Percentiles rank a stretch among this genome's conserved stretches.
Evolutionary conservation across 2,797 vertebrate genomes (phyloP).

Genomic region (Phaenicophaeus curvirostris): DNA sequence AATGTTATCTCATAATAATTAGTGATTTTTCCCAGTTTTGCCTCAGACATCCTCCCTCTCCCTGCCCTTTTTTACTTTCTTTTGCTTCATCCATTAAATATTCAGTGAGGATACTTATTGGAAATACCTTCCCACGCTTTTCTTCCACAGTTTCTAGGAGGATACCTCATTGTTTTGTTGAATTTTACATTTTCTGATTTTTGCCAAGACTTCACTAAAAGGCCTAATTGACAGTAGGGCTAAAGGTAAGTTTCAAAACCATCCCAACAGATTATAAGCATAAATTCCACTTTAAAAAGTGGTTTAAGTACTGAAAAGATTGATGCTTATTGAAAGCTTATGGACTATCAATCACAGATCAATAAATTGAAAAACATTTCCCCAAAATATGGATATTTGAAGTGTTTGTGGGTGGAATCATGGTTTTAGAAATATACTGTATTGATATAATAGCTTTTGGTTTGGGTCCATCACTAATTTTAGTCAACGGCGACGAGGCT

Average conservation of each 20-base stretch:
- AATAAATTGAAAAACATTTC: neutral
- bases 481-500: slow-evolving; percentile 1
- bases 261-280: neutral
- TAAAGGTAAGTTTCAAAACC: neutral
- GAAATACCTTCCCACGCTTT: neutral
- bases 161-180: neutral
- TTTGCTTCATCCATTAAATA: neutral
- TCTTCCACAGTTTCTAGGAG: neutral
- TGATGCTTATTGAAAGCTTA: neutral
- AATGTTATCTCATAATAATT: neutral
- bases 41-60: neutral
- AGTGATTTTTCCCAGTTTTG: neutral
- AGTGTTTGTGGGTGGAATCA: neutral
- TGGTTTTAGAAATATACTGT: neutral
- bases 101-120: neutral
- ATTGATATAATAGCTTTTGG: slow-evolving; percentile 29
- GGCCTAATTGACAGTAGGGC: neutral
- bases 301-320: neutral
- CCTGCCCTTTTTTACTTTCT: neutral
- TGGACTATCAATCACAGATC: neutral
- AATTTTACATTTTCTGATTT: neutral
- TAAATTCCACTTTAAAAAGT: neutral
- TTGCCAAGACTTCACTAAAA: neutral
- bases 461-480: slow-evolving; percentile 47
- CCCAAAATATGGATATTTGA: neutral